Conservation (phyloP, 1,140 invertebrate species). For the Littorina saxatilis region DNA sequence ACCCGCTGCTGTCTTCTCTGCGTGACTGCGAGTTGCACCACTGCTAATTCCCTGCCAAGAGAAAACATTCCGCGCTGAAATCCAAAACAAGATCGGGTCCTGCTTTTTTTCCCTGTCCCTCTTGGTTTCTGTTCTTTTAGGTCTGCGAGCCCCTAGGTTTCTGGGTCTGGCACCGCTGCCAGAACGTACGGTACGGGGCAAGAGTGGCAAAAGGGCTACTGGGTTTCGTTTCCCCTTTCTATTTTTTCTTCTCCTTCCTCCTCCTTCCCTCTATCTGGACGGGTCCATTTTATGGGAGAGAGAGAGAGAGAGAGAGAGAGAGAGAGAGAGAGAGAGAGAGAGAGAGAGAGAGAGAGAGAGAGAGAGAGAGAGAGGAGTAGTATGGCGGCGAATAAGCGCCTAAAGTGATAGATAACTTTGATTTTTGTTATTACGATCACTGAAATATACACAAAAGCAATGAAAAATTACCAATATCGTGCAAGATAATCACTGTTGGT, state of each 20-base stretch:
- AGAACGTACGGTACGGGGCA: no score
- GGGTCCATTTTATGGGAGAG: background rate
- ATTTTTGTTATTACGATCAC: no score
- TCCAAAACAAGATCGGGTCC: constrained; percentile 7
- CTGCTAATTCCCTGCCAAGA: constrained; percentile 5
- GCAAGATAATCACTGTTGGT: no score
- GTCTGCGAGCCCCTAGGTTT: background rate
- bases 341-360: background rate
- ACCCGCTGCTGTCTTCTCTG: background rate
- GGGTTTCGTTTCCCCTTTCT: no score
- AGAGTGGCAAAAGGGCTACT: background rate
- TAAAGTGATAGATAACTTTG: no score
- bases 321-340: background rate
- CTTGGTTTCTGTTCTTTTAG: no score
- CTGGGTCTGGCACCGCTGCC: background rate
- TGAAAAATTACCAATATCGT: no score
- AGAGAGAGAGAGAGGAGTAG: background rate
- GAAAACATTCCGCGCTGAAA: constrained; percentile 7
- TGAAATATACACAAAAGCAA: no score
- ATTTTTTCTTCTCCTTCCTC: no score
- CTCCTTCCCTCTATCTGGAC: background rate
- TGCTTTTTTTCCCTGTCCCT: background rate
- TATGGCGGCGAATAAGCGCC: no score
- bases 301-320: background rate
- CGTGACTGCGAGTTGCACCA: constrained; percentile 5